Evolutionary conservation across 2,888 invertebrate species (phyloP).

Genomic region (Eilema caniola): DNA sequence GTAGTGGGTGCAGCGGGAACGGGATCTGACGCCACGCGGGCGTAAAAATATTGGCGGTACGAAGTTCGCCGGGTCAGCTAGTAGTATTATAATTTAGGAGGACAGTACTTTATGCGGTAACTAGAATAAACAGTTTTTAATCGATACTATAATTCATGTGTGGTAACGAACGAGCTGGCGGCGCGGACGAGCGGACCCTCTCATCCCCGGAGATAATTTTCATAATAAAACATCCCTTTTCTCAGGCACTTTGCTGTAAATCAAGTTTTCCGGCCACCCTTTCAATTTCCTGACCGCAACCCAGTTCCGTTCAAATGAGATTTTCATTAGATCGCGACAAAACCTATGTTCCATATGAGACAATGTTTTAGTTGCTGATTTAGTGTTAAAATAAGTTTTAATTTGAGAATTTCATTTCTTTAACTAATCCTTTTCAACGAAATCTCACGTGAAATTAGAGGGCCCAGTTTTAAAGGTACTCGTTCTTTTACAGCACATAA

Average conservation of each 20-base stretch:
- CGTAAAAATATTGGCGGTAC: no score
- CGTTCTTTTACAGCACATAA: not conserved
- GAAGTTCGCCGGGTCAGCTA: no score
- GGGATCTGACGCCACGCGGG: no score
- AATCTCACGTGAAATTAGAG: not conserved
- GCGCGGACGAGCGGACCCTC: slow-evolving; percentile 56
- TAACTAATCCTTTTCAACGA: not conserved
- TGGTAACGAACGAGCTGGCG: slow-evolving; percentile 57
- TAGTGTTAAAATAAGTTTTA: slow-evolving; percentile 37
- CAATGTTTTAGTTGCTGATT: slow-evolving; percentile 65
- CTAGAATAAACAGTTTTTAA: slow-evolving; percentile 55
- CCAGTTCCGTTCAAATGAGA: slow-evolving; percentile 72
- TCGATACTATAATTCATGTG: slow-evolving; percentile 59
- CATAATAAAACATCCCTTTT: slow-evolving; percentile 82
- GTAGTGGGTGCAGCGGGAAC: no score
- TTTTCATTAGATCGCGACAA: slow-evolving; percentile 74
- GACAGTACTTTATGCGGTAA: slow-evolving; percentile 29
- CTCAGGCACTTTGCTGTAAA: slow-evolving; percentile 78
- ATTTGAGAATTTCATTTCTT: slow-evolving; percentile 7
- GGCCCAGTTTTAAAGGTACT: no score
- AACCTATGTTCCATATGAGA: slow-evolving; percentile 55
- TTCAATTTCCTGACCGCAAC: slow-evolving; percentile 83
- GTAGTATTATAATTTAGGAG: not conserved
- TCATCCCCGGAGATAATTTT: slow-evolving; percentile 75
- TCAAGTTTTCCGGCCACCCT: slow-evolving; percentile 80